Conservation (phyloP, 2,113 vertebrate species). For the Alligator mississippiensis region DNA sequence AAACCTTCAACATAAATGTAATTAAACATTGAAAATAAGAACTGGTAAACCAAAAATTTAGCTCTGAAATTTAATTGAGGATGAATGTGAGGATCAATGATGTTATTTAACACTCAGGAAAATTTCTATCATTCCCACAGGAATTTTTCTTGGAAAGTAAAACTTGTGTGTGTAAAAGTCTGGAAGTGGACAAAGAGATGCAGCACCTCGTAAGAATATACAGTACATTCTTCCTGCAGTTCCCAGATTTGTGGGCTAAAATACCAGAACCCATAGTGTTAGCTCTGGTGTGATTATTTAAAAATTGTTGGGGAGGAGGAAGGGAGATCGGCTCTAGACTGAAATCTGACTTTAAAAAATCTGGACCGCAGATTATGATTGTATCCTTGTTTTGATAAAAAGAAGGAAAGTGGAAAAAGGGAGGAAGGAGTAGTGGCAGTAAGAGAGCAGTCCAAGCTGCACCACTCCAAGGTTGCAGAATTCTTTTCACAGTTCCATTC, state of each 20-base stretch:
- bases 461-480: neutral
- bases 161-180: neutral
- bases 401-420: neutral
- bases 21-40: neutral
- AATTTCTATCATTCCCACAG: fast-evolving
- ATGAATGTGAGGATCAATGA: neutral
- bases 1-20: neutral
- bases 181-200: neutral
- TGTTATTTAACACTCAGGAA: fast-evolving
- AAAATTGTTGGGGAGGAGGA: neutral
- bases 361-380: neutral
- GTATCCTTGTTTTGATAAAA: neutral
- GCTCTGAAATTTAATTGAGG: neutral
- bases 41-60: neutral
- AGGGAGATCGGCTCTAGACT: fast-evolving
- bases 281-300: neutral
- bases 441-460: neutral
- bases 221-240: neutral
- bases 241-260: neutral
- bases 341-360: neutral
- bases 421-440: neutral
- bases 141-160: neutral
- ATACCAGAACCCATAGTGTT: neutral
- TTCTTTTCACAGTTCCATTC: neutral
- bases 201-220: neutral